These are phyloP conservation scores for Urocyon cinereoargenteus DNA, from an alignment of 2,797 vertebrate genomes.

Conservation along the genomic window DNA sequence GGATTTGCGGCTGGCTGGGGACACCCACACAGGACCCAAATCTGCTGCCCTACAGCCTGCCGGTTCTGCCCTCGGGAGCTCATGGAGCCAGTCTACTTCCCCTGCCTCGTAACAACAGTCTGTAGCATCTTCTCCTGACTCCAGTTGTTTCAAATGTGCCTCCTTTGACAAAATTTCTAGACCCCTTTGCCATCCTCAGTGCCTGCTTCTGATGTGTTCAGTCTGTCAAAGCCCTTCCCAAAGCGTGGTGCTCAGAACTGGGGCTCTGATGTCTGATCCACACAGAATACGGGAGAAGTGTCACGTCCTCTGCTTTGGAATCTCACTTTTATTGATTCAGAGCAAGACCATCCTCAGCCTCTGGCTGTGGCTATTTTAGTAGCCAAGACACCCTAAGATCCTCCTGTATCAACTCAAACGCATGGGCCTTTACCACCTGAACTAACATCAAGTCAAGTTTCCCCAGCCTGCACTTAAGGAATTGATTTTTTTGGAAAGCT, in stretches of 20 bases:
- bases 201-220: neutral
- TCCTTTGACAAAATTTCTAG: neutral
- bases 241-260: neutral
- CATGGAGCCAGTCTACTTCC: neutral
- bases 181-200: neutral
- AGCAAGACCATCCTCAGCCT: neutral
- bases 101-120: neutral
- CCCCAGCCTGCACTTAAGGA: neutral
- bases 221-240: neutral
- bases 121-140: neutral
- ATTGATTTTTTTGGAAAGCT: slow-evolving; percentile 63
- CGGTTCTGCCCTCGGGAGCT: neutral
- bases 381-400: neutral
- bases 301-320: neutral
- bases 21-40: neutral
- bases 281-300: neutral
- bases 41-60: neutral
- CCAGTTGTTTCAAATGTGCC: neutral
- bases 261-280: neutral
- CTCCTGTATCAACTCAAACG: neutral
- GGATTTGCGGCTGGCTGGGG: neutral
- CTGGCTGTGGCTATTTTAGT: neutral
- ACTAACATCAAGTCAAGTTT: neutral
- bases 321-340: neutral
- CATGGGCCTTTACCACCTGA: neutral